Evolutionary conservation across 2,888 invertebrate species (phyloP).

Genomic region (Drosophila basisetae): DNA sequence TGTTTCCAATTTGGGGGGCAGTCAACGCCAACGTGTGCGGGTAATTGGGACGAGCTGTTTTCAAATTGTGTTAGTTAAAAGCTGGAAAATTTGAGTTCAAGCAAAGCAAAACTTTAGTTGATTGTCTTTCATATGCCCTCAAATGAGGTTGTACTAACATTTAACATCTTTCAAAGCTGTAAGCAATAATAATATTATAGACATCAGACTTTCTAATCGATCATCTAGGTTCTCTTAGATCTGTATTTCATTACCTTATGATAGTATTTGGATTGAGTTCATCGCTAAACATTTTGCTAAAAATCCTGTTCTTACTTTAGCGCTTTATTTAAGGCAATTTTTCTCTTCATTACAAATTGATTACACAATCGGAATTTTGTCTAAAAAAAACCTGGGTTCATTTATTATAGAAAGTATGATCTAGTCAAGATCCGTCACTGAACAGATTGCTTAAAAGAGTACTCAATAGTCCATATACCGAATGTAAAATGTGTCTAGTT

Average conservation of each 20-base stretch:
- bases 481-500: not conserved
- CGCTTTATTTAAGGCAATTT: not conserved
- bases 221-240: not conserved
- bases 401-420: not conserved
- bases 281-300: not conserved
- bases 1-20: constrained; percentile 10
- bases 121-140: not conserved
- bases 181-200: not conserved
- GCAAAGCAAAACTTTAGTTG: constrained; percentile 15
- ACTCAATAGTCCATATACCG: not conserved
- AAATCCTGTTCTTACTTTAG: not conserved
- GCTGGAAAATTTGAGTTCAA: constrained; percentile 45
- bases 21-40: constrained; percentile 19
- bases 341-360: not conserved
- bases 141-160: not conserved
- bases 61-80: constrained; percentile 54
- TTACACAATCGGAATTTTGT: not conserved
- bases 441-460: not conserved
- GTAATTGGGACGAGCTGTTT: constrained; percentile 13
- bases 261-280: not conserved
- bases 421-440: not conserved
- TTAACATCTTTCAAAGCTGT: not conserved
- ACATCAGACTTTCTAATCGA: not conserved
- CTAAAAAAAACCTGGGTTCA: not conserved
- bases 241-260: too few species aligned